Base-by-base conservation (phyloP, 2,113 vertebrate genomes). In the Pomatostomus ruficeps region DNA sequence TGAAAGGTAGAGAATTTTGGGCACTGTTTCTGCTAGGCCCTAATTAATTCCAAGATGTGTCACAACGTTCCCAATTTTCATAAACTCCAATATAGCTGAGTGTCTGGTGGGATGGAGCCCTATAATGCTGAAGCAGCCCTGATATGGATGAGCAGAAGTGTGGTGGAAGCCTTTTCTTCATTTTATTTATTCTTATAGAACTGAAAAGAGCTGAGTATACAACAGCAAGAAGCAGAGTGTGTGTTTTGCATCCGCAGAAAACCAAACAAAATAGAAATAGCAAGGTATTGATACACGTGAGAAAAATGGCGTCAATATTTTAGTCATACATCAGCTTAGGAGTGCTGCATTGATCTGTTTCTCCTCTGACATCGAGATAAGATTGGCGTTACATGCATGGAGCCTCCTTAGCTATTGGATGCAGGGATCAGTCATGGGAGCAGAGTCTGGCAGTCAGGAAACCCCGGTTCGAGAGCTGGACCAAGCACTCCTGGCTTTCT, bases 321-420 rank as follows among this genome's bases (percentile, higher is more conserved):
- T 48, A 92, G 82, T 85, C 63, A 66, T 91, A 71, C 73, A 87
- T 94, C 76, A 91, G 57, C 23, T 96, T 89, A 67, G 74, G 88
- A 88, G 85, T 88, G 59, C 38, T 48, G 28, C 74, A 95, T 95
- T 86, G 91, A 94, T 93, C 72, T 84, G 68, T 71, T 93, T 95
- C 92, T 75, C 88, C 84, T 77, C 46, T 35, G 84, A 75, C 72
- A 88, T 63, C 55, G 63, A 89, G 92, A 70, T 80, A 70, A 93
- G 85, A 92, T 91, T 71, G 83, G 68, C 74, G 72, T 70, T 84
- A 84, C 55, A 40, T 48, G 59, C 36, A n/a, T 77, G 73, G 65
- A 93, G n/a, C 72, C 84, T 92, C 83, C 65, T 91, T 52, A 77
- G 67, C 59, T 91, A 23, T 59, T 43, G 57, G 22, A 71, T 24